Percentiles rank a stretch among this genome's conserved stretches.
Conservation (phyloP, 2,113 vertebrate species). For the Gallinago jamesoni region DNA sequence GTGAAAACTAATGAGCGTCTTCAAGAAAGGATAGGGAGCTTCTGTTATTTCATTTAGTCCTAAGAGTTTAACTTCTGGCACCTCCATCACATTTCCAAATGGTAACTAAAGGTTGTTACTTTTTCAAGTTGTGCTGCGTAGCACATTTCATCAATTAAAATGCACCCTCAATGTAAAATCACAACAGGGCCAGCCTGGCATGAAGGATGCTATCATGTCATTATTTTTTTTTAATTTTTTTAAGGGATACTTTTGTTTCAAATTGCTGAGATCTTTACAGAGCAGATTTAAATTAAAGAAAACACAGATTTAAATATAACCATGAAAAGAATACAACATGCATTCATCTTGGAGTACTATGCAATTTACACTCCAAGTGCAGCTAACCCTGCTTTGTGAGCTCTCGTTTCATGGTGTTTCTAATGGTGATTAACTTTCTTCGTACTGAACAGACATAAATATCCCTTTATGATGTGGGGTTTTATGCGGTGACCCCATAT, state of each 20-base stretch:
- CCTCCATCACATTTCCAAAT: conserved; percentile 78
- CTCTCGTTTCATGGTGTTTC: not conserved
- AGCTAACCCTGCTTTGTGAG: conserved; percentile 37
- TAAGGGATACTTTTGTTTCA: conserved; percentile 70
- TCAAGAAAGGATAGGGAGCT: conserved; percentile 77
- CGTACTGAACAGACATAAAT: conserved; percentile 35
- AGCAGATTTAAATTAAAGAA: conserved; percentile 60
- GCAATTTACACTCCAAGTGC: conserved; percentile 21
- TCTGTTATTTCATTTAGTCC: conserved; percentile 76
- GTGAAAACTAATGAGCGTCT: conserved; percentile 79
- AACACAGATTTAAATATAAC: conserved; percentile 63
- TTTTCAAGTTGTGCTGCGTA: conserved; percentile 76
- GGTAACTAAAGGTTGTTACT: conserved; percentile 78
- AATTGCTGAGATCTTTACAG: conserved; percentile 55
- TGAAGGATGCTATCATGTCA: conserved; percentile 70
- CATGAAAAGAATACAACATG: conserved; percentile 24
- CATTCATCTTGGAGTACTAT: not conserved
- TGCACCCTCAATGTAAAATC: conserved; percentile 75
- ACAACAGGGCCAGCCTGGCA: conserved; percentile 76
- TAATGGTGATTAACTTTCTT: conserved; percentile 41
- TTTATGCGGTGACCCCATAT: not conserved
- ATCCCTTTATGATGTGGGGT: conserved; percentile 11
- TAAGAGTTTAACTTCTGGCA: conserved; percentile 79
- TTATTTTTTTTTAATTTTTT: conserved; percentile 19
- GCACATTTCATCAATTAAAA: conserved; percentile 81